These are phyloP conservation scores for Okamejei kenojei DNA, from an alignment of 2,797 vertebrate species.

Conservation along the genomic window DNA sequence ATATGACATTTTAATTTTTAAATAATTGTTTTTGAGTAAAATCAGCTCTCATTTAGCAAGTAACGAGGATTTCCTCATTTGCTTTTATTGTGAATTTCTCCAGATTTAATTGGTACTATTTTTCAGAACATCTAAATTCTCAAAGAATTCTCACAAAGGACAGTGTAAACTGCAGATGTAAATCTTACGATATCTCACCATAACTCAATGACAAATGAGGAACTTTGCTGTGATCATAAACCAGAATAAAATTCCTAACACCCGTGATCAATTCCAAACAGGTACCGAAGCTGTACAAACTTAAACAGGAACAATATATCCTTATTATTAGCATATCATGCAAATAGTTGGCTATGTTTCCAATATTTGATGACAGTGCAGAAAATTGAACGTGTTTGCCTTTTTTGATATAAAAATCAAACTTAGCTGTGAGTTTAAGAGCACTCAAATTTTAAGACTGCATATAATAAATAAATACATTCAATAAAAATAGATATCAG, in stretches of 20 bases:
- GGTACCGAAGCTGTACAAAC: not conserved
- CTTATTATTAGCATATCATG: not conserved
- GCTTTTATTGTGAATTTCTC: not conserved
- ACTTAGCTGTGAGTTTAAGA: not conserved
- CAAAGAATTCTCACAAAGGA: not conserved
- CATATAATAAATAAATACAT: not conserved
- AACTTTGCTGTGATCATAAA: not conserved
- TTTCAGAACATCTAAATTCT: not conserved
- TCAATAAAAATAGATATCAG: constrained; percentile 18
- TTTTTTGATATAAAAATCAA: not conserved
- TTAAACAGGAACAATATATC: not conserved
- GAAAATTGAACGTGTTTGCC: not conserved
- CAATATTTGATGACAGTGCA: not conserved
- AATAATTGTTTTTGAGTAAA: not conserved
- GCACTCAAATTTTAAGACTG: constrained; percentile 1
- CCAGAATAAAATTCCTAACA: not conserved
- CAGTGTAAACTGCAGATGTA: not conserved
- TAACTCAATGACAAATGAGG: not conserved
- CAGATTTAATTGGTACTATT: not conserved
- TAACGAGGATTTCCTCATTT: not conserved
- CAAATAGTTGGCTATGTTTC: not conserved
- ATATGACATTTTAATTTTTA: not conserved
- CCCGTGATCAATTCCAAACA: not conserved
- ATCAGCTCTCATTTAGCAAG: not conserved
- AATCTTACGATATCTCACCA: not conserved